Evolutionary conservation across 2,888 invertebrate species (phyloP).

Genomic region (Ypsolopha sequella): DNA sequence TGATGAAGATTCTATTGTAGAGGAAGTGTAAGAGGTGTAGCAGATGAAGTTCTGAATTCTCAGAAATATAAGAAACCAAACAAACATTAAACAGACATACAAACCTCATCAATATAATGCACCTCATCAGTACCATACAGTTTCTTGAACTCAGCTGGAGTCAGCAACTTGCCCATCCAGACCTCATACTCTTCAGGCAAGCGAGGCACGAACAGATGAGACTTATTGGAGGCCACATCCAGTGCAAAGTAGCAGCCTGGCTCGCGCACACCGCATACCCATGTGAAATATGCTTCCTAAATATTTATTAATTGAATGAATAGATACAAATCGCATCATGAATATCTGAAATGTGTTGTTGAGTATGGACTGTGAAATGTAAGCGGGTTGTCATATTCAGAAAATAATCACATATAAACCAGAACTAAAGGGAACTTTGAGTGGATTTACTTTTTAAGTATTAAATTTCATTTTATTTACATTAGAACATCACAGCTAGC

Average conservation of each 20-base stretch:
- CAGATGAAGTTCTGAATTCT: no score
- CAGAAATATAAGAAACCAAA: background rate
- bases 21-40: background rate
- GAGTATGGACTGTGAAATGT: no score
- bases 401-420: no score
- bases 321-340: no score
- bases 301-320: no score
- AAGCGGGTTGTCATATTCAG: no score
- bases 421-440: no score
- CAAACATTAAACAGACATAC: background rate
- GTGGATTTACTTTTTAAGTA: no score
- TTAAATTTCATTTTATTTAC: no score
- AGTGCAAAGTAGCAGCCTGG: slow-evolving; percentile 91
- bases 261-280: slow-evolving; percentile 95
- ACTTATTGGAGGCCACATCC: slow-evolving; percentile 76
- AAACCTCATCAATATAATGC: slow-evolving; percentile 79
- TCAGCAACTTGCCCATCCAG: slow-evolving; percentile 92
- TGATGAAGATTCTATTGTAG: no score
- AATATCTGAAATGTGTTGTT: no score
- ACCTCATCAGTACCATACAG: slow-evolving; percentile 89
- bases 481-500: no score
- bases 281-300: slow-evolving; percentile 97
- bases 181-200: slow-evolving; percentile 89
- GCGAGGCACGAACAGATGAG: slow-evolving; percentile 87
- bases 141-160: slow-evolving; percentile 78